Conservation (phyloP, 2,797 vertebrate genomes). For the Sebastes nivosus region DNA sequence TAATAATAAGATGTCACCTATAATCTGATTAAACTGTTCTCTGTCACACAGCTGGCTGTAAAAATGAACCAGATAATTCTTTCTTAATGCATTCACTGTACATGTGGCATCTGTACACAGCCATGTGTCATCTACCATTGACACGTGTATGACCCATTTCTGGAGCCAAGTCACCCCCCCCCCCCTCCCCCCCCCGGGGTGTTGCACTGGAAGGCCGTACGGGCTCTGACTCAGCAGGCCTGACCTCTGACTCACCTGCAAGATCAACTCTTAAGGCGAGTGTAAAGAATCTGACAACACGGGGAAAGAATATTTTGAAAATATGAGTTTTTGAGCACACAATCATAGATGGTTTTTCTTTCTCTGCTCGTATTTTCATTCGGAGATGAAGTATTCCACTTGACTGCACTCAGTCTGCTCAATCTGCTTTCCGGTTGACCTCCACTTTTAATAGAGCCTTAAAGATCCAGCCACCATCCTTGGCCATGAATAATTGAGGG, state of each 20-base stretch:
- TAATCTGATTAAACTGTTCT: background rate
- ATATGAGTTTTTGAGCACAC: background rate
- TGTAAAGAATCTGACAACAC: background rate
- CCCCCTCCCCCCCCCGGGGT: background rate
- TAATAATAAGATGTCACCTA: background rate
- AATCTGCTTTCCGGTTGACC: conserved; percentile 50
- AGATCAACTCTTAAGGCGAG: background rate
- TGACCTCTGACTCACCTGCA: conserved; percentile 24
- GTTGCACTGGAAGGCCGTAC: background rate
- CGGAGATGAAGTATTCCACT: conserved; percentile 13
- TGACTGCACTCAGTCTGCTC: conserved; percentile 39
- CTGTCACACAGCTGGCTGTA: background rate
- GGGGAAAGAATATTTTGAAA: background rate
- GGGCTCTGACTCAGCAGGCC: conserved; percentile 43
- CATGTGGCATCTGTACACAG: conserved; percentile 8
- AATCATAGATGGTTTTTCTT: background rate
- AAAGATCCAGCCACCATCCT: conserved; percentile 57
- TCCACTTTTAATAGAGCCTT: conserved; percentile 68
- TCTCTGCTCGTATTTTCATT: conserved; percentile 9
- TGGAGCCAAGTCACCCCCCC: conserved; percentile 12
- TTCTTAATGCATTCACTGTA: background rate
- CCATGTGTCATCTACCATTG: conserved; percentile 36
- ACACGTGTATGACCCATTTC: conserved; percentile 45
- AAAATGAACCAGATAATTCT: background rate
- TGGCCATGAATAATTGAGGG: conserved; percentile 70